A percentile compares a stretch with the other conserved stretches of the same genome.
Evolutionary conservation across 2,888 invertebrate genomes (phyloP).

Genomic region (Eurytoma adleriae): DNA sequence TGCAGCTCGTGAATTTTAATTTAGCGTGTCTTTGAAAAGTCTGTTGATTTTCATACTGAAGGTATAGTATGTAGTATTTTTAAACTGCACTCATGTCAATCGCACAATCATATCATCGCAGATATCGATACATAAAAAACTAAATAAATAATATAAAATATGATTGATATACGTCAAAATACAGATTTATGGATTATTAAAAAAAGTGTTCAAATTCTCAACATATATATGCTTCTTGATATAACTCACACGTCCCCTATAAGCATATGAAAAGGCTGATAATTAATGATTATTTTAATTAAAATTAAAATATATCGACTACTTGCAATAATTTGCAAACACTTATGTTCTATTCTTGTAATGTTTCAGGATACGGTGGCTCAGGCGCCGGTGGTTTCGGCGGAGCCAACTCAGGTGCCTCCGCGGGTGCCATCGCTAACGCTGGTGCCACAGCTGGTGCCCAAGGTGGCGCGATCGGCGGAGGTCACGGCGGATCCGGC

Average conservation of each 20-base stretch:
- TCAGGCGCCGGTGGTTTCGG: constrained; percentile 19
- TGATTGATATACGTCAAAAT: background rate
- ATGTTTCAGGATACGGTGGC: constrained; percentile 23
- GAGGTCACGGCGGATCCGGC: constrained; percentile 34
- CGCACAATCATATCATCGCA: background rate
- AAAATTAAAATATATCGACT: background rate
- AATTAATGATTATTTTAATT: background rate
- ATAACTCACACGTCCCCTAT: background rate
- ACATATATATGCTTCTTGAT: constrained; percentile 1
- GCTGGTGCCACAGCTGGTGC: constrained; percentile 36
- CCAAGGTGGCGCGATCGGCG: background rate
- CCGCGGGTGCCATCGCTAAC: constrained; percentile 1
- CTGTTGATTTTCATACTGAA: too few species aligned
- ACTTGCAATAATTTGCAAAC: background rate
- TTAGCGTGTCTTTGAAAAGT: too few species aligned
- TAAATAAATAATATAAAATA: background rate
- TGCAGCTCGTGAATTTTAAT: too few species aligned
- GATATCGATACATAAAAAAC: background rate
- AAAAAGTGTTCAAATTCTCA: background rate
- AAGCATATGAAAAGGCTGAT: background rate
- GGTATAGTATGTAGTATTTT: too few species aligned
- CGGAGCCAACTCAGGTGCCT: constrained; percentile 18
- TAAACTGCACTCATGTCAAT: background rate
- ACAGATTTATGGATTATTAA: background rate
- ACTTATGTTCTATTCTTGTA: background rate